A percentile compares a stretch with the other conserved stretches of the same genome.
phyloP scores from a whole-genome alignment of 2,888 invertebrate species.

The Drosophila tanythrix region DNA sequence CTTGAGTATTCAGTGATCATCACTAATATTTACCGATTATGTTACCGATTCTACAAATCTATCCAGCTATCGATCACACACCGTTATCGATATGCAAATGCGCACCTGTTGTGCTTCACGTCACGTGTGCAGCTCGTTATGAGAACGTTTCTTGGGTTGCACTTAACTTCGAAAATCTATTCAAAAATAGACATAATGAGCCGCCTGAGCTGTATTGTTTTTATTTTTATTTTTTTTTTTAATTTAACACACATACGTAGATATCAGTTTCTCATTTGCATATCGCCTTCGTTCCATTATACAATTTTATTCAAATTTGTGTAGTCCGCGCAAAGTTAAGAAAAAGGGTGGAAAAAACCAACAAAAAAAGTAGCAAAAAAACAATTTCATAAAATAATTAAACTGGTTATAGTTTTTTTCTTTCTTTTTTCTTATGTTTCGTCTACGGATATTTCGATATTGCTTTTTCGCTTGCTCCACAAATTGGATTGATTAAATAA shows the following conservation, averaged over 20 bases:
- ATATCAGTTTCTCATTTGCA: slow-evolving; percentile 48
- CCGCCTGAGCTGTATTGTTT: slow-evolving; percentile 34
- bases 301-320: slow-evolving; percentile 76
- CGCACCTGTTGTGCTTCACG: slow-evolving; percentile 59
- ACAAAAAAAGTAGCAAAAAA: slow-evolving; percentile 42
- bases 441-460: slow-evolving; percentile 70
- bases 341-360: slow-evolving; percentile 54
- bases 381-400: slow-evolving; percentile 78
- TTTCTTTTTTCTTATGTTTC: slow-evolving; percentile 39
- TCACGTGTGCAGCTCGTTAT: slow-evolving; percentile 49
- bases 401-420: slow-evolving; percentile 74
- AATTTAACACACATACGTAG: slow-evolving; percentile 10
- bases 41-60: slow-evolving; percentile 56
- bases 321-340: slow-evolving; percentile 33
- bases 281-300: slow-evolving; percentile 62
- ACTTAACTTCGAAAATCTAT: slow-evolving; percentile 51
- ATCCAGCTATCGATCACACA: slow-evolving; percentile 30
- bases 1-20: slow-evolving; percentile 44
- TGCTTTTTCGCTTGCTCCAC: slow-evolving; percentile 73
- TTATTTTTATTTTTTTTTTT: slow-evolving; percentile 30
- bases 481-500: slow-evolving; percentile 81
- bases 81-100: slow-evolving; percentile 54
- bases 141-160: slow-evolving; percentile 61
- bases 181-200: slow-evolving; percentile 52
- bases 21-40: slow-evolving; percentile 5